Conservation (phyloP, 1,140 invertebrate species). For the Cecropterus lyciades region DNA sequence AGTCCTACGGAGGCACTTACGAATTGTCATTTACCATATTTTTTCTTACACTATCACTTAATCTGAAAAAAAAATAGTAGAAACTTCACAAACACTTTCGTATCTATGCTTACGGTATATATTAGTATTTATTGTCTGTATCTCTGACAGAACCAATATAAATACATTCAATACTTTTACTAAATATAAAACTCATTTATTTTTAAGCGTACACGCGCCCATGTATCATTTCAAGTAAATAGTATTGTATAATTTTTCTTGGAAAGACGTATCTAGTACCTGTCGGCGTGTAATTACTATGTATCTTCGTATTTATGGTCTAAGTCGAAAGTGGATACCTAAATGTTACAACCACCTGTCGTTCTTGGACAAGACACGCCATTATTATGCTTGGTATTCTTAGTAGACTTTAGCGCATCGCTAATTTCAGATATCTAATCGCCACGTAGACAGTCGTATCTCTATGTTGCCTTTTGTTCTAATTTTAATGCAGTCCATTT, state of each 20-base stretch:
- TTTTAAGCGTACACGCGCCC: neutral
- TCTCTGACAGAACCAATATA: no score
- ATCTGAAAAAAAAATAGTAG: no score
- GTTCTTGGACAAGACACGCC: conserved; percentile 6
- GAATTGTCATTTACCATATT: no score
- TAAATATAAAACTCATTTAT: conserved; percentile 1
- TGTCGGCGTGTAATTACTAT: conserved; percentile 12
- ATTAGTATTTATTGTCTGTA: no score
- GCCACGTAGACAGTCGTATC: no score
- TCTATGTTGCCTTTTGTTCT: no score
- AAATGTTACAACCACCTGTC: conserved; percentile 24
- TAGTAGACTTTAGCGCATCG: neutral
- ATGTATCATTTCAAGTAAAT: no score
- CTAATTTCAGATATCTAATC: neutral
- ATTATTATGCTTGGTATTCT: conserved; percentile 3
- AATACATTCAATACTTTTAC: neutral
- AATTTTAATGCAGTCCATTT: no score
- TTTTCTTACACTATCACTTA: no score
- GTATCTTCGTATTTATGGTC: conserved; percentile 12
- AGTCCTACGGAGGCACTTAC: no score
- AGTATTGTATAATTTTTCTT: conserved; percentile 24
- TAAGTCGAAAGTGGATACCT: conserved; percentile 13
- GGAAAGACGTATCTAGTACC: neutral
- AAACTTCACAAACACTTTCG: no score
- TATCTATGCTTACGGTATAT: no score